Evolutionary conservation across 2,888 invertebrate species (phyloP).

Genomic region (Aspidiotus rigidus): DNA sequence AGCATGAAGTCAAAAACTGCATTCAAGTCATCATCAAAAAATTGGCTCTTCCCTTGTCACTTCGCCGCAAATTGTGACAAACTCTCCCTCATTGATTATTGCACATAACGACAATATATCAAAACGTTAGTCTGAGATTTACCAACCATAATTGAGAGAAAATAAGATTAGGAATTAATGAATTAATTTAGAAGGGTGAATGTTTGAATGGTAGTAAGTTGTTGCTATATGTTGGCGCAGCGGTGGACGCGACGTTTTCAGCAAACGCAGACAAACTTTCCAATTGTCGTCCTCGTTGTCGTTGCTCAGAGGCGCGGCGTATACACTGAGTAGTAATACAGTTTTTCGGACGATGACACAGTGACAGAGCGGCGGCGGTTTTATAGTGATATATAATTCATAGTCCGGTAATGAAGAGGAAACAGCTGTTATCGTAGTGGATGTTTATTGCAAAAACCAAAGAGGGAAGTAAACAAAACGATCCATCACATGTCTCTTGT

Average conservation of each 20-base stretch:
- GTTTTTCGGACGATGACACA: background rate
- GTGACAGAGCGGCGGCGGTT: background rate
- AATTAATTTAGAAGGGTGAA: conserved; percentile 27
- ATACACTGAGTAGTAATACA: conserved; percentile 14
- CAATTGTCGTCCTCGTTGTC: background rate
- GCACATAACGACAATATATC: background rate
- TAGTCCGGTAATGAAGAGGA: conserved; percentile 32
- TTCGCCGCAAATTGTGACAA: too few species aligned
- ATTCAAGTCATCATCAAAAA: too few species aligned
- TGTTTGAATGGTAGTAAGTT: conserved; percentile 25
- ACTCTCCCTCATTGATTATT: too few species aligned
- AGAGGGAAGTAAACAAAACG: conserved; percentile 32
- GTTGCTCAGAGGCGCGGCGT: conserved; percentile 1
- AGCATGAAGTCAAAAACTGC: too few species aligned
- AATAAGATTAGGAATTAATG: conserved; percentile 29
- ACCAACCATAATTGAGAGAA: conserved; percentile 7
- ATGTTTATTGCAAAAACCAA: conserved; percentile 32
- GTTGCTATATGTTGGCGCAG: background rate
- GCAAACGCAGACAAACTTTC: too few species aligned
- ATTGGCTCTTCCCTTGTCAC: too few species aligned
- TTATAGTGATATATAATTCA: conserved; percentile 31
- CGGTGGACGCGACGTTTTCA: background rate
- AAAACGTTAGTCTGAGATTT: background rate
- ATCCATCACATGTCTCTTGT: conserved; percentile 30
- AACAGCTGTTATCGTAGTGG: conserved; percentile 27